phyloP scores from a whole-genome alignment of 2,113 vertebrate species.

The Bostrychus sinensis region DNA sequence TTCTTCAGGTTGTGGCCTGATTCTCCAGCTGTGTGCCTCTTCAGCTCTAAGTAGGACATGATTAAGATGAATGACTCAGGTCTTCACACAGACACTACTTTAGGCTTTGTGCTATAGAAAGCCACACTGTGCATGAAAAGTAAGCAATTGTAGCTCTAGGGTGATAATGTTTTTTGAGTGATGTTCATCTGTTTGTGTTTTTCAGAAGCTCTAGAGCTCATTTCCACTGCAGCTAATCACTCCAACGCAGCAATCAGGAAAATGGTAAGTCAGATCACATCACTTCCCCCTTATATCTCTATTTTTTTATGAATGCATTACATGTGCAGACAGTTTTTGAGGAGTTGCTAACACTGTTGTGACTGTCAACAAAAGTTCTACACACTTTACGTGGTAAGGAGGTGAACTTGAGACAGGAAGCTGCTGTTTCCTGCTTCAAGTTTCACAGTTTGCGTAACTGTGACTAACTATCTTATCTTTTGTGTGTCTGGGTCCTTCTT shows the following conservation, averaged over 20 bases:
- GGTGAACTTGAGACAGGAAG: constrained; percentile 72
- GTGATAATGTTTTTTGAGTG: not conserved
- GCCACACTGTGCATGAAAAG: not conserved
- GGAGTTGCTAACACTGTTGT: constrained; percentile 27
- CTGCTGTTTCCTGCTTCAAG: constrained; percentile 70
- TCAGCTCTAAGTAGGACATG: constrained; percentile 59
- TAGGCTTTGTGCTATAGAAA: constrained; percentile 5
- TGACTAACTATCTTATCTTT: constrained; percentile 34
- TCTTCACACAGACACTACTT: constrained; percentile 36
- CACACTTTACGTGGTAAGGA: constrained; percentile 18
- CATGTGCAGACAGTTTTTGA: not conserved
- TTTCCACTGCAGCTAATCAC: constrained; percentile 95
- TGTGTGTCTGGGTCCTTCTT: constrained; percentile 34
- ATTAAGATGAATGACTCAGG: constrained; percentile 53
- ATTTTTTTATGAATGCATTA: not conserved
- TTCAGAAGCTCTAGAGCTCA: constrained; percentile 95
- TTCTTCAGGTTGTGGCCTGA: constrained; percentile 39
- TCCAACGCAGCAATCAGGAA: constrained; percentile 96
- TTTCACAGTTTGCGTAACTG: constrained; percentile 54
- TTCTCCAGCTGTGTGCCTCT: constrained; percentile 28
- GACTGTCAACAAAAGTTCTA: constrained; percentile 36
- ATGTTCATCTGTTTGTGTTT: constrained; percentile 33
- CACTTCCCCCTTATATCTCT: not conserved
- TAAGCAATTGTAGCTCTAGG: not conserved
- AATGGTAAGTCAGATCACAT: constrained; percentile 82